Evolutionary conservation across 2,797 vertebrate genomes (phyloP).

Genomic region (Crocodylus rhombifer): DNA sequence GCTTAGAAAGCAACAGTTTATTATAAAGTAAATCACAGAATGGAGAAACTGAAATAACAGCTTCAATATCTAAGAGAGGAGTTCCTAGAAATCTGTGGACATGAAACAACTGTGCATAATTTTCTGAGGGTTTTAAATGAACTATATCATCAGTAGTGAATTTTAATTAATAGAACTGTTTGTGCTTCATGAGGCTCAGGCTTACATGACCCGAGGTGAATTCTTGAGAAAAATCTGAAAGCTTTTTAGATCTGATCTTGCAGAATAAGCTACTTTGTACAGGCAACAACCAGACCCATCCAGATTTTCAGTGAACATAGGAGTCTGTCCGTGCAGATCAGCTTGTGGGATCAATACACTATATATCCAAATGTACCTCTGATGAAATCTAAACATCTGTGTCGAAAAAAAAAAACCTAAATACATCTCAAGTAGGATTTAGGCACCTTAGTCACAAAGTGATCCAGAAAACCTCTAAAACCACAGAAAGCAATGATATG

Average conservation of each 20-base stretch:
- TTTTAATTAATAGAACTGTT: conserved; percentile 67
- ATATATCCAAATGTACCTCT: background rate
- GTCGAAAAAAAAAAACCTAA: too few relatives aligned
- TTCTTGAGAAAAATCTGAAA: background rate
- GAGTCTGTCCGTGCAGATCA: background rate
- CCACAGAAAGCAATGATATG: too few relatives aligned
- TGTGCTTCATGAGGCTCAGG: conserved; percentile 39
- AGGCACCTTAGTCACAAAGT: too few relatives aligned
- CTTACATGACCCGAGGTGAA: background rate
- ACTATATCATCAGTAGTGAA: conserved; percentile 39
- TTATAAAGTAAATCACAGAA: conserved; percentile 47
- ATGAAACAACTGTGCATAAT: conserved; percentile 58
- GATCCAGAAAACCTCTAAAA: too few relatives aligned
- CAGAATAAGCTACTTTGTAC: background rate
- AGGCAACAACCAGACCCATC: background rate
- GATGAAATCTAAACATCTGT: too few relatives aligned
- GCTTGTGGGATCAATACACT: background rate
- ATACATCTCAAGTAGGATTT: too few relatives aligned
- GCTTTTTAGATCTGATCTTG: background rate
- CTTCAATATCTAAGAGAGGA: conserved; percentile 60
- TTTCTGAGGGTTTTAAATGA: conserved; percentile 65
- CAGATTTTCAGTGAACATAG: background rate
- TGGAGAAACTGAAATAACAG: conserved; percentile 52
- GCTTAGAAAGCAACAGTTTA: conserved; percentile 61
- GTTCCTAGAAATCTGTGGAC: conserved; percentile 56